A percentile compares a stretch with the other conserved stretches of the same genome.
These are phyloP conservation scores for Lissonota sp. DNA, from an alignment of 2,888 invertebrate genomes.

Conservation along the genomic window DNA sequence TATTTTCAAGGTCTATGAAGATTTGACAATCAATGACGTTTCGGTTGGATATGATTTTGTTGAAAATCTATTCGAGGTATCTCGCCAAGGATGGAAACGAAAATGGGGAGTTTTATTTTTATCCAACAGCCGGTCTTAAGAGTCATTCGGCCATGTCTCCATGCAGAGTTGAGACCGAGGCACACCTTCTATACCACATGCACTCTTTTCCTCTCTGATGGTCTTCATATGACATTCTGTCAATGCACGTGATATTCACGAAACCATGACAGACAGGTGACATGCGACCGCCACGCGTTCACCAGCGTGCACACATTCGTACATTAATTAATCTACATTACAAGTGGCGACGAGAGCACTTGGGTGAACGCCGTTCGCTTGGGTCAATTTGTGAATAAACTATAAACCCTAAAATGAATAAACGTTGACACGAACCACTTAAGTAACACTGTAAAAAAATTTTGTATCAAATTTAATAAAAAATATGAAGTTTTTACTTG, in stretches of 20 bases:
- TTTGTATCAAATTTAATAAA: no score
- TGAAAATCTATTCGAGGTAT: no score
- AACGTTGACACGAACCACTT: constrained; percentile 71
- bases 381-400: constrained; percentile 73
- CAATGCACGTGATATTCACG: constrained; percentile 72
- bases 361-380: background rate
- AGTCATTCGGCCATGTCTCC: constrained; percentile 79
- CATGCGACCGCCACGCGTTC: constrained; percentile 81
- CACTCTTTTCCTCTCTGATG: constrained; percentile 38
- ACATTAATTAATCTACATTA: background rate
- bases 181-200: constrained; percentile 22
- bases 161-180: constrained; percentile 74
- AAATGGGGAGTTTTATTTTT: background rate
- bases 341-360: constrained; percentile 13
- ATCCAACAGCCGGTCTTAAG: constrained; percentile 73
- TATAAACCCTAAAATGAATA: constrained; percentile 70
- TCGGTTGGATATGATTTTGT: no score
- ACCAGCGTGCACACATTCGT: background rate
- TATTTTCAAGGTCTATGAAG: no score
- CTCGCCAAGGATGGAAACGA: background rate
- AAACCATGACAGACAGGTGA: constrained; percentile 83
- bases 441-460: constrained; percentile 39
- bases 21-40: no score
- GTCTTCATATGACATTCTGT: constrained; percentile 24
- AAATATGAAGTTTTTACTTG: no score